Percentiles rank a stretch among this genome's conserved stretches.
Evolutionary conservation across 2,113 vertebrate genomes (phyloP).

Genomic region (Caloenas nicobarica): DNA sequence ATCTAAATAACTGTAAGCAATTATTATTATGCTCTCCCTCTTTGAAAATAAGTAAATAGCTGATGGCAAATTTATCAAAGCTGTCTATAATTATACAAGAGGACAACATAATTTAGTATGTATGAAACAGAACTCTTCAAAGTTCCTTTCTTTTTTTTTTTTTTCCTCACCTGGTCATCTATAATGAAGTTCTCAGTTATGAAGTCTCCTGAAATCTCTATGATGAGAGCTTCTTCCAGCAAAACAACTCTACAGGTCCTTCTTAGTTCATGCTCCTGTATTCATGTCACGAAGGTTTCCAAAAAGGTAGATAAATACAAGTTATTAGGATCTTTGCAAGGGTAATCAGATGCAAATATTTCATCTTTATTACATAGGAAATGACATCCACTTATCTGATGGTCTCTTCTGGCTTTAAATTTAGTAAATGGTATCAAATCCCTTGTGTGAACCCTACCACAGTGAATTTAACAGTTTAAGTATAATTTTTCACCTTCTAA

Average conservation of each 20-base stretch:
- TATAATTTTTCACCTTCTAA: not conserved
- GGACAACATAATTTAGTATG: not conserved
- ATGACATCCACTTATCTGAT: not conserved
- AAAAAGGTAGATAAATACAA: not conserved
- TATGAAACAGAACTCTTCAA: not conserved
- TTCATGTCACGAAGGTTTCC: not conserved
- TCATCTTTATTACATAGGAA: not conserved
- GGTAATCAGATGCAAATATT: not conserved
- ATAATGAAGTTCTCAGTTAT: not conserved
- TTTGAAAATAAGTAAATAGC: not conserved
- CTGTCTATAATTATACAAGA: not conserved
- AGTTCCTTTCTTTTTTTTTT: not conserved
- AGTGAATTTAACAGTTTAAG: not conserved
- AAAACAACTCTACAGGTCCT: not conserved
- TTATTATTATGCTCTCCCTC: not conserved
- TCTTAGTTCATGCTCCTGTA: not conserved
- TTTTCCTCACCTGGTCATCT: not conserved
- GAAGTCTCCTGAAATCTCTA: not conserved
- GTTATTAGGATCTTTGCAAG: not conserved
- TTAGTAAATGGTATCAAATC: not conserved
- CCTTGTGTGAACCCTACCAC: not conserved
- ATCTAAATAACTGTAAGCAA: not conserved
- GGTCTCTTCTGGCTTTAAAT: not conserved
- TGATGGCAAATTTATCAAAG: not conserved
- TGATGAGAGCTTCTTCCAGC: not conserved